A percentile compares a stretch with the other conserved stretches of the same genome.
These are phyloP conservation scores for Leucophenga varia DNA, from an alignment of 1,140 invertebrate species.

Conservation along the genomic window DNA sequence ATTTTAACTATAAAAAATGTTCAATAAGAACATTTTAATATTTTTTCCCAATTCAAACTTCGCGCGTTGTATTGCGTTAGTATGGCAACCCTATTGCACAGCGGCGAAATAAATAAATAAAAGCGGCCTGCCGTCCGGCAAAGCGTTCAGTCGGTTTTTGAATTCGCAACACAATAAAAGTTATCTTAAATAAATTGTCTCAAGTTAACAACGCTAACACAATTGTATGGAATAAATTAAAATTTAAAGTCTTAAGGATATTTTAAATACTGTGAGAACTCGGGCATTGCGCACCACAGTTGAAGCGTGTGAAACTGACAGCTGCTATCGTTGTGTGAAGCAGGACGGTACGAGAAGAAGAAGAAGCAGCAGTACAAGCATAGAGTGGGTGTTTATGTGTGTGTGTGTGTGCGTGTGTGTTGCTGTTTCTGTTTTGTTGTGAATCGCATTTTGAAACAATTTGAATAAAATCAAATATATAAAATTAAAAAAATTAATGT, in stretches of 20 bases:
- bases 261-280: slow-evolving; percentile 1
- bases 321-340: slow-evolving; percentile 3
- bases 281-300: slow-evolving; percentile 1
- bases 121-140: slow-evolving; percentile 2
- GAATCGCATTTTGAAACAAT: too few species aligned
- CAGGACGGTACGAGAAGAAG: too few species aligned
- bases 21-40: too few species aligned
- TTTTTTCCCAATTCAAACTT: too few species aligned
- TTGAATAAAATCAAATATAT: neutral
- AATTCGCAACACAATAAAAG: slow-evolving; percentile 15
- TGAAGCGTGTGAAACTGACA: slow-evolving; percentile 1
- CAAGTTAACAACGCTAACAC: too few species aligned
- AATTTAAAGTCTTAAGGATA: slow-evolving; percentile 1
- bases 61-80: too few species aligned
- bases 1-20: too few species aligned
- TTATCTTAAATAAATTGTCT: too few species aligned
- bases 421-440: too few species aligned
- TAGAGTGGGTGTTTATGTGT: neutral
- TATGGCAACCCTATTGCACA: too few species aligned
- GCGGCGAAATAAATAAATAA: slow-evolving; percentile 10
- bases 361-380: too few species aligned
- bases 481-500: slow-evolving; percentile 16
- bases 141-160: slow-evolving; percentile 19
- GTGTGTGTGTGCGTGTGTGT: slow-evolving; percentile 28
- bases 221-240: neutral